phyloP scores from a whole-genome alignment of 2,797 vertebrate species.

The Scleropages formosus region DNA sequence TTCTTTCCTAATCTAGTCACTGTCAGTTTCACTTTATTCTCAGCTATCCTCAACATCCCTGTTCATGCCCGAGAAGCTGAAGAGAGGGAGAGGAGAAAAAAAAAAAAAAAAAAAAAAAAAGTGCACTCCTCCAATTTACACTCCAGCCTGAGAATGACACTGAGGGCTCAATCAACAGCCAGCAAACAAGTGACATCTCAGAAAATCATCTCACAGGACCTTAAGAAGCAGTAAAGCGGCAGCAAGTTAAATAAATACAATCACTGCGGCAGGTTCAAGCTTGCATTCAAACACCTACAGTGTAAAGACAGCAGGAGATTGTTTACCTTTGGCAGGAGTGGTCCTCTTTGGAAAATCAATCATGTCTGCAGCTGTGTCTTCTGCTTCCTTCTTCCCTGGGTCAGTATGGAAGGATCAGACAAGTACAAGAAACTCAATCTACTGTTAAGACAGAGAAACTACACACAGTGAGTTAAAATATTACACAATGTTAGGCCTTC shows the following conservation, averaged over 20 bases:
- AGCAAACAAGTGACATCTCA: not conserved
- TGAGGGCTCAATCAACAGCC: not conserved
- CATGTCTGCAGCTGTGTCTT: constrained; percentile 71
- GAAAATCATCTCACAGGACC: too few species aligned
- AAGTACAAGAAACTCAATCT: not conserved
- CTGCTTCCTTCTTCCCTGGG: constrained; percentile 81
- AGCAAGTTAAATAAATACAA: not conserved
- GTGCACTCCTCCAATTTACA: not conserved
- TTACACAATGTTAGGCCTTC: not conserved
- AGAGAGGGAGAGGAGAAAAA: too few species aligned
- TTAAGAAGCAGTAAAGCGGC: constrained; percentile 7
- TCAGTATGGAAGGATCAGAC: constrained; percentile 34
- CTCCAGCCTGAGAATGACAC: not conserved
- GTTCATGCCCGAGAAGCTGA: too few species aligned
- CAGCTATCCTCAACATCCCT: not conserved
- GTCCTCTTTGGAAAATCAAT: constrained; percentile 92
- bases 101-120: not conserved
- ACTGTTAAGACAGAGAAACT: not conserved
- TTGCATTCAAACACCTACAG: too few species aligned
- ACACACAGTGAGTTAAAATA: not conserved
- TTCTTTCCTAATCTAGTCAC: too few species aligned
- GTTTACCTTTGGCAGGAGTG: constrained; percentile 83
- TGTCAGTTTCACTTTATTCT: not conserved
- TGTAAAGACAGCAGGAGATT: too few species aligned
- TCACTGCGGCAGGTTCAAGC: not conserved